phyloP scores from a whole-genome alignment of 2,113 vertebrate genomes.

The Platysteira castanea region DNA sequence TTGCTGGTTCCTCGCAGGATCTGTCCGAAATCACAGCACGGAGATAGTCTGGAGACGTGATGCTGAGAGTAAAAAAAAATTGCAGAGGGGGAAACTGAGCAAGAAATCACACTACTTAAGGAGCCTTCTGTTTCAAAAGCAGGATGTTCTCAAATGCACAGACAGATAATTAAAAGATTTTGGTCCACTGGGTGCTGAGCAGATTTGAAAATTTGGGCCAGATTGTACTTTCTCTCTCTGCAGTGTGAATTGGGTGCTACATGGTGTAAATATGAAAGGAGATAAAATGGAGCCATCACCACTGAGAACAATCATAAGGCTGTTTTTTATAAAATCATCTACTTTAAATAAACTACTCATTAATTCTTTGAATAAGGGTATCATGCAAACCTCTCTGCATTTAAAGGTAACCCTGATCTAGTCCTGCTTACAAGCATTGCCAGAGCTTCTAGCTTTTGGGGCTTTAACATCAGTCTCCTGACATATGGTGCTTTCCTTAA shows the following conservation, averaged over 20 bases:
- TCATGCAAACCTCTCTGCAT: not conserved
- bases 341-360: not conserved
- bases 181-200: not conserved
- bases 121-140: not conserved
- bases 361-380: not conserved
- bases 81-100: not conserved
- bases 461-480: not conserved
- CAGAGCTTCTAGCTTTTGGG: not conserved
- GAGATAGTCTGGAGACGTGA: not conserved
- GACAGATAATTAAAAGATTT: slow-evolving; percentile 32
- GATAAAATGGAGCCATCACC: not conserved
- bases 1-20: not conserved
- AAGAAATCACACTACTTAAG: slow-evolving; percentile 1
- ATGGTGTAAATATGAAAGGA: not conserved
- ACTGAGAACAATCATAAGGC: not conserved
- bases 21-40: not conserved
- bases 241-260: not conserved
- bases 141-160: not conserved
- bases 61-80: not conserved
- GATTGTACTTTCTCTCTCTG: not conserved
- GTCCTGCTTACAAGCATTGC: not conserved
- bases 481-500: not conserved
- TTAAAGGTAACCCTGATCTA: not conserved
- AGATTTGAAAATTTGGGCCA: slow-evolving; percentile 16
- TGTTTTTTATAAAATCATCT: not conserved